Conservation (phyloP, 2,113 vertebrate species). For the Lathamus discolor region DNA sequence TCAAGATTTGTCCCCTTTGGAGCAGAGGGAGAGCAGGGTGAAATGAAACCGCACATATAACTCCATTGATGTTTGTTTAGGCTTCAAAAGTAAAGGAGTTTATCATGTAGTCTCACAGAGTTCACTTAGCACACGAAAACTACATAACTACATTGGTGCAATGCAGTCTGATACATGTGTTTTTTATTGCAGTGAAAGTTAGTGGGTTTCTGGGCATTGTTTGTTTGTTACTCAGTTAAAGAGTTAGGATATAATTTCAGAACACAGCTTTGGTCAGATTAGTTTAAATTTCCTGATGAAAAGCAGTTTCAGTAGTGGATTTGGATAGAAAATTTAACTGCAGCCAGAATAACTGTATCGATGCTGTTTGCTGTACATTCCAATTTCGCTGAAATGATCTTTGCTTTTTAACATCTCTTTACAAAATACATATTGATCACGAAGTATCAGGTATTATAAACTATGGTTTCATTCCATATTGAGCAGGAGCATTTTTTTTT, state of each 20-base stretch:
- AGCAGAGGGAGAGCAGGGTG: background rate
- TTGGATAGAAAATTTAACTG: background rate
- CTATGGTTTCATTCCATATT: background rate
- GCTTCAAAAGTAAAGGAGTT: background rate
- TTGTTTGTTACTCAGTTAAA: background rate
- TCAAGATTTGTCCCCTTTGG: background rate
- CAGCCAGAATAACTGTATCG: background rate
- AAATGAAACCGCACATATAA: background rate
- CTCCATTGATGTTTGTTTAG: background rate
- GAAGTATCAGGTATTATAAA: background rate
- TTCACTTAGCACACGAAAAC: background rate
- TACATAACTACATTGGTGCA: background rate
- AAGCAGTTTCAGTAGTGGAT: background rate
- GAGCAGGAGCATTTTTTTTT: background rate
- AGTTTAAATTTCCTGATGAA: background rate
- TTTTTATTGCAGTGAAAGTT: background rate
- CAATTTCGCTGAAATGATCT: background rate
- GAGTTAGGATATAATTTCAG: background rate
- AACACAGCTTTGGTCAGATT: background rate
- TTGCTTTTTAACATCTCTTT: background rate
- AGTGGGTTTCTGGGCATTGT: background rate
- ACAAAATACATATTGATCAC: background rate
- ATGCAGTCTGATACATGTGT: background rate
- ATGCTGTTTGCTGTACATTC: background rate
- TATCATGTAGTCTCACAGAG: background rate